Percentiles rank a stretch among this genome's conserved stretches.
Evolutionary conservation across 2,113 vertebrate genomes (phyloP).

Genomic region (Carassius auratus): DNA sequence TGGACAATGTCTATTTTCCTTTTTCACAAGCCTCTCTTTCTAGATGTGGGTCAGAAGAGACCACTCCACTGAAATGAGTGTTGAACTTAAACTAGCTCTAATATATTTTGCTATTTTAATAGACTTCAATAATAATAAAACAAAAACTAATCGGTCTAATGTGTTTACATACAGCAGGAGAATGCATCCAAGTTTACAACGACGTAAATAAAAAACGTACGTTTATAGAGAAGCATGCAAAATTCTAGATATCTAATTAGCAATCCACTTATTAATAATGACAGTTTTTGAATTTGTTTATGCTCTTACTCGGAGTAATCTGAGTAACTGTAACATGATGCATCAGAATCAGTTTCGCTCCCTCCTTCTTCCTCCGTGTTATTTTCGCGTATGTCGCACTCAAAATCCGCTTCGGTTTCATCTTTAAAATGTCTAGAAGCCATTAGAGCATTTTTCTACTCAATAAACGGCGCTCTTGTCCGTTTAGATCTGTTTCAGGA

Average conservation of each 20-base stretch:
- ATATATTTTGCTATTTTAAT: neutral
- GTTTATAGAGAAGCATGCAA: neutral
- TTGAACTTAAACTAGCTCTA: neutral
- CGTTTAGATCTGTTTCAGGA: neutral
- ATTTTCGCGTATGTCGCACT: neutral
- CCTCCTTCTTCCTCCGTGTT: conserved; percentile 17
- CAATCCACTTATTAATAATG: neutral
- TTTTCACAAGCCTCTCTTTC: neutral
- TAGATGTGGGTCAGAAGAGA: neutral
- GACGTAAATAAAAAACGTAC: neutral
- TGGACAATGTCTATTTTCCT: neutral
- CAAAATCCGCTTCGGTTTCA: neutral
- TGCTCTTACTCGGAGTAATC: conserved; percentile 72
- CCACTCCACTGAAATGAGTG: no score
- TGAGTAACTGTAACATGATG: conserved; percentile 64
- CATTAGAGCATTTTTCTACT: conserved; percentile 52
- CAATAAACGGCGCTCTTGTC: neutral
- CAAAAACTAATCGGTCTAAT: neutral
- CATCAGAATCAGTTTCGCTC: conserved; percentile 58
- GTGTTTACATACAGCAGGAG: neutral
- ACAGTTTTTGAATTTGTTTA: no score
- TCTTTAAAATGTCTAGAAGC: neutral
- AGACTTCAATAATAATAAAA: neutral
- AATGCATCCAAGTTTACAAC: neutral
- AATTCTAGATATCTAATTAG: neutral